Evolutionary conservation across 2,113 vertebrate genomes (phyloP).

Genomic region (Pituophis catenifer): DNA sequence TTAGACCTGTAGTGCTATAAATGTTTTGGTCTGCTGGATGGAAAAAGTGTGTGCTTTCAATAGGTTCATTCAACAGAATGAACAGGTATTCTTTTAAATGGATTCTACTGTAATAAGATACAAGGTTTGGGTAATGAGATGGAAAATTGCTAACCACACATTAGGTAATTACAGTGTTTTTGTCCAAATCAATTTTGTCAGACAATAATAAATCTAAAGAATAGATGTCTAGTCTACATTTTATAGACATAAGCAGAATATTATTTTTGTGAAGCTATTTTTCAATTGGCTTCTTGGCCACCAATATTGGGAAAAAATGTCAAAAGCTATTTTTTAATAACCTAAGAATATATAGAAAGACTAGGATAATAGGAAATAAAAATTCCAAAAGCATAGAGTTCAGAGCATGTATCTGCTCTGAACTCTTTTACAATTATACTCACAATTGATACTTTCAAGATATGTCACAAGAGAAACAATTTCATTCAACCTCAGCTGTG

Average conservation of each 20-base stretch:
- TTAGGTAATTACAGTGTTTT: conserved; percentile 54
- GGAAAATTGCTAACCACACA: conserved; percentile 62
- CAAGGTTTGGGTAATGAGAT: conserved; percentile 62
- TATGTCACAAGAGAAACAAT: not conserved
- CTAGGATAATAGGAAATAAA: not conserved
- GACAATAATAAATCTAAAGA: conserved; percentile 64
- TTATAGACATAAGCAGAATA: conserved; percentile 44
- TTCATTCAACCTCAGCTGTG: not conserved
- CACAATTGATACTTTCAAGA: not conserved
- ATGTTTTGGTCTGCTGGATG: conserved; percentile 58
- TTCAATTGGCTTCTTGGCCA: conserved; percentile 42
- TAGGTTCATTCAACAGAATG: conserved; percentile 52
- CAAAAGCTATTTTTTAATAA: not conserved
- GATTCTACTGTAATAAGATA: conserved; percentile 51
- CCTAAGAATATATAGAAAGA: not conserved
- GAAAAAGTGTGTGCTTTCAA: conserved; percentile 54
- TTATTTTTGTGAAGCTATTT: conserved; percentile 54
- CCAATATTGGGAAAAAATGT: conserved; percentile 14
- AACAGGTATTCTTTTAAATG: conserved; percentile 63
- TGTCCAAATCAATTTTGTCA: conserved; percentile 64
- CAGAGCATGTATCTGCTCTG: not conserved
- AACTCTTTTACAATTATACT: not conserved
- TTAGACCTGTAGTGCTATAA: conserved; percentile 35
- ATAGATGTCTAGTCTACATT: conserved; percentile 39
- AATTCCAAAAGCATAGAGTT: not conserved